phyloP scores from a whole-genome alignment of 1,140 invertebrate species.

The Pentalonia nigronervosa region DNA sequence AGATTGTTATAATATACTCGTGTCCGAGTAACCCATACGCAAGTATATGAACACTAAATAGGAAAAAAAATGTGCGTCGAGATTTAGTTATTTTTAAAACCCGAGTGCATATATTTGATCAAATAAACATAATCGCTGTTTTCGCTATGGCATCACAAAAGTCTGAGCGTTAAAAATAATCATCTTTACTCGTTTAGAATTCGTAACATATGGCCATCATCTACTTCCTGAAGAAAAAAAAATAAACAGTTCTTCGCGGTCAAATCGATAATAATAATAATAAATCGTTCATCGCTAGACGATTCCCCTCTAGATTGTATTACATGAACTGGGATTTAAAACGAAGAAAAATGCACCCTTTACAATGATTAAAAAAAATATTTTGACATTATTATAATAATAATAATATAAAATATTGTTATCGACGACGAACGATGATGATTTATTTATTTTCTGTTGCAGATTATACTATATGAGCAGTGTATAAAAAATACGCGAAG shows the following conservation, averaged over 20 bases:
- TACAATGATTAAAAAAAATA: neutral
- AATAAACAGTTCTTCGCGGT: neutral
- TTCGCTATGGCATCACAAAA: neutral
- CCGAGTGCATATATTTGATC: neutral
- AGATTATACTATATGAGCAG: neutral
- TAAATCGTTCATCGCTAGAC: neutral
- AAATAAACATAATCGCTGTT: neutral
- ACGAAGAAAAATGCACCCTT: neutral
- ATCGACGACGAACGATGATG: too few species aligned
- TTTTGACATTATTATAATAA: neutral
- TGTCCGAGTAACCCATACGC: neutral
- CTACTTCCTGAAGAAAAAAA: neutral
- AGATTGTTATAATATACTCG: neutral
- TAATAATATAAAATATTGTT: too few species aligned
- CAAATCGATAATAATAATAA: neutral
- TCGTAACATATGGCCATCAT: neutral
- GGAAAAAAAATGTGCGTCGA: neutral
- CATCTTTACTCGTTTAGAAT: neutral
- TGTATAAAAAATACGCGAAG: neutral
- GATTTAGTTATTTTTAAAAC: slow-evolving; percentile 9
- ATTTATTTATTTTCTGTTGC: too few species aligned
- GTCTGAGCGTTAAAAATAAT: neutral
- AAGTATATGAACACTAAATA: neutral
- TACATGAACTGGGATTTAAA: neutral
- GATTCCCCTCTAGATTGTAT: neutral